phyloP scores from a whole-genome alignment of 2,797 vertebrate species.

The Anabacerthia variegaticeps region DNA sequence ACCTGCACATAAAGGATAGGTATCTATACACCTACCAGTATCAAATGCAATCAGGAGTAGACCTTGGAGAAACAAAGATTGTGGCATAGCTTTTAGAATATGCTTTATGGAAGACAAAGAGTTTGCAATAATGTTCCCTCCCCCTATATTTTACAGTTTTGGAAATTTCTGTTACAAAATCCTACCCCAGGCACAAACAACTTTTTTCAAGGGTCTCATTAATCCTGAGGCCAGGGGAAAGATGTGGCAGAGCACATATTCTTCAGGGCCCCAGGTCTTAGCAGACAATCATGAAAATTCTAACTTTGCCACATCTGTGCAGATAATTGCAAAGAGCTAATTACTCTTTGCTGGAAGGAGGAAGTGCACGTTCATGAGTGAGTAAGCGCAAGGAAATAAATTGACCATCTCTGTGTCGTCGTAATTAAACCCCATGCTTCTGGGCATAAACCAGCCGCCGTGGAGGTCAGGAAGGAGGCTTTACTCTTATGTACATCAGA shows the following conservation, averaged over 20 bases:
- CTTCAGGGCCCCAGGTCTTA: constrained; percentile 17
- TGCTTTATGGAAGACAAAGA: not conserved
- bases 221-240: constrained; percentile 15
- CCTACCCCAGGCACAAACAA: not conserved
- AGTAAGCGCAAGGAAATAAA: constrained; percentile 42
- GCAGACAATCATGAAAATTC: constrained; percentile 47
- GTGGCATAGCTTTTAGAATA: not conserved
- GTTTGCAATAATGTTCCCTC: not conserved
- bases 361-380: constrained; percentile 1
- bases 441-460: constrained; percentile 18
- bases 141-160: not conserved
- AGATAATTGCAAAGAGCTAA: constrained; percentile 68
- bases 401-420: not conserved
- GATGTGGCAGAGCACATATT: not conserved
- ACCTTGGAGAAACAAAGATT: not conserved
- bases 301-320: constrained; percentile 44
- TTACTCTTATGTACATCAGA: not conserved
- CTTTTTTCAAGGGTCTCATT: constrained; percentile 9
- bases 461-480: constrained; percentile 25
- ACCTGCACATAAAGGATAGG: not conserved
- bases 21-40: not conserved
- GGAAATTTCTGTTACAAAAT: not conserved
- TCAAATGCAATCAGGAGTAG: not conserved
- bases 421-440: constrained; percentile 46
- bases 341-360: constrained; percentile 64